A percentile compares a stretch with the other conserved stretches of the same genome.
phyloP scores from a whole-genome alignment of 2,113 vertebrate genomes.

The Neotragus moschatus region DNA sequence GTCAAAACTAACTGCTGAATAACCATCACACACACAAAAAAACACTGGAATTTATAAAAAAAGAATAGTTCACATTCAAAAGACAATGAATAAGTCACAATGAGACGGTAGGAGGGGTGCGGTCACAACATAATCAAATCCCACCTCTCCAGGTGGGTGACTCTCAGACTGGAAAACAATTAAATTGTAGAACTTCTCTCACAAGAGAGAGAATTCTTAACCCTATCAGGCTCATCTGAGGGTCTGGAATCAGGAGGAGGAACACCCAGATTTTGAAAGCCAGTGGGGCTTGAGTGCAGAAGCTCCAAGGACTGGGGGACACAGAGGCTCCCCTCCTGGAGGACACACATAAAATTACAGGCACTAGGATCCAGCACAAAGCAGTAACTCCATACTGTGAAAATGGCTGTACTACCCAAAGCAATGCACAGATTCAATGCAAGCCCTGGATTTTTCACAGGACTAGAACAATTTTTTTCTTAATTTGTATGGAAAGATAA shows the following conservation, averaged over 20 bases:
- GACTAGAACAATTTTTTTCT: not conserved
- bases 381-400: not conserved
- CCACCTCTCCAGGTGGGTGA: not conserved
- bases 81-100: not conserved
- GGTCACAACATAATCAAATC: not conserved
- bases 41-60: not conserved
- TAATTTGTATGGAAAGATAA: not conserved
- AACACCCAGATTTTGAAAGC: not conserved
- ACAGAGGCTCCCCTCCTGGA: not conserved
- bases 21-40: not conserved
- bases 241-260: not conserved
- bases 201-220: not conserved
- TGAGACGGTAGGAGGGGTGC: not conserved
- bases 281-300: not conserved
- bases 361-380: not conserved
- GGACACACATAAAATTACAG: not conserved
- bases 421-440: not conserved
- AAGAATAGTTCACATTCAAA: not conserved
- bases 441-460: not conserved
- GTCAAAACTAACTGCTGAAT: not conserved
- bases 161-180: not conserved
- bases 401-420: not conserved
- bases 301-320: not conserved
- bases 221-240: not conserved
- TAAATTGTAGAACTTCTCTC: not conserved